A percentile compares a stretch with the other conserved stretches of the same genome.
phyloP scores from a whole-genome alignment of 2,797 vertebrate genomes.

The Enteromius treurensis region DNA sequence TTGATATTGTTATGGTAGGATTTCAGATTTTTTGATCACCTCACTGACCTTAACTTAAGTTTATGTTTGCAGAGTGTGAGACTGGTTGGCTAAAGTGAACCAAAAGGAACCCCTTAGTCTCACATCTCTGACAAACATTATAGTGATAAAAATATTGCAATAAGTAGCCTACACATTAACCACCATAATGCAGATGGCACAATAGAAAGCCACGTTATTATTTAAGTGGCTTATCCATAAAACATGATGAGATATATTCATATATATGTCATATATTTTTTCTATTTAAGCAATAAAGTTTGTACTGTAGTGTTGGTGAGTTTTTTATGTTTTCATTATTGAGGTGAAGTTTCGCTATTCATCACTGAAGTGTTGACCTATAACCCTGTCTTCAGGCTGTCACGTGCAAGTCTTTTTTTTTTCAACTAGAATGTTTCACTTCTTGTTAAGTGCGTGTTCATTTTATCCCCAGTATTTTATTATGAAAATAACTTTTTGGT shows the following conservation, averaged over 20 bases:
- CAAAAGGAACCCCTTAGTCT: background rate
- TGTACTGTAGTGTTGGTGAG: background rate
- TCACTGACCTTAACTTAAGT: conserved; percentile 25
- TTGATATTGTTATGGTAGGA: conserved; percentile 79
- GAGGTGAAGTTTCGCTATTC: too few relatives aligned
- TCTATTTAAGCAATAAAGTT: background rate
- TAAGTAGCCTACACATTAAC: background rate
- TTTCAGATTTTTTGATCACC: conserved; percentile 66
- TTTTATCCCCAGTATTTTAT: background rate
- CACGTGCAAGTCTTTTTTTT: conserved; percentile 46
- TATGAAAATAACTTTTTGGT: background rate
- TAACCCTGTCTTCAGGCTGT: conserved; percentile 63
- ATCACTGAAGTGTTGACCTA: conserved; percentile 27
- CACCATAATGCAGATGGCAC: background rate
- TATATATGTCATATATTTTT: background rate
- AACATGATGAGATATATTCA: background rate
- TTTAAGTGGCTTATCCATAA: background rate
- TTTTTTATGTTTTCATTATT: background rate
- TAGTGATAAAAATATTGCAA: background rate
- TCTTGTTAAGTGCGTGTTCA: background rate
- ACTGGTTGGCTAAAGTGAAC: background rate
- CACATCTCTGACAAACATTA: background rate
- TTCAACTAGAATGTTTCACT: conserved; percentile 20
- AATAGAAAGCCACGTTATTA: background rate
- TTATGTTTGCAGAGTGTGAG: background rate